Evolutionary conservation across 2,113 vertebrate genomes (phyloP).

Genomic region (Cisticola juncidis): DNA sequence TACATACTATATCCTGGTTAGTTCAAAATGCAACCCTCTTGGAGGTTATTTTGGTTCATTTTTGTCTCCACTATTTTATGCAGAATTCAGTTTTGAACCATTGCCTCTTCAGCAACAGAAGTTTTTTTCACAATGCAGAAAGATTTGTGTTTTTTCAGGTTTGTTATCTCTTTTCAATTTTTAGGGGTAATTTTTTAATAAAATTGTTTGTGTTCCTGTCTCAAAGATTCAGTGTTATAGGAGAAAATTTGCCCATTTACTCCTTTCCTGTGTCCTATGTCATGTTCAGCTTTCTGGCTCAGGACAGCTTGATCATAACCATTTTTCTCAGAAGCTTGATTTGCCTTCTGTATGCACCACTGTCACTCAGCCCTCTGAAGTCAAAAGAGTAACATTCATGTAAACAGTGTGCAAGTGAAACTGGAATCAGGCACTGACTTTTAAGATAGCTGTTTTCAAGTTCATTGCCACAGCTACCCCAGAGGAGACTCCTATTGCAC

Average conservation of each 20-base stretch:
- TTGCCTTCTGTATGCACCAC: background rate
- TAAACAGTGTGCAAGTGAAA: slow-evolving; percentile 26
- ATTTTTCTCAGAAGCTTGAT: background rate
- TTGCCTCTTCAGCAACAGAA: background rate
- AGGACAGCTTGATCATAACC: background rate
- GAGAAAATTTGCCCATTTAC: background rate
- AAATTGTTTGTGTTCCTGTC: background rate
- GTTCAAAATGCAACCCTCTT: background rate
- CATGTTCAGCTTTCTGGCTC: background rate
- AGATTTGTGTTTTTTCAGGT: background rate
- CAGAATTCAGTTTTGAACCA: background rate
- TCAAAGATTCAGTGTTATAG: background rate
- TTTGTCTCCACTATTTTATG: background rate
- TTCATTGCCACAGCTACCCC: slow-evolving; percentile 44
- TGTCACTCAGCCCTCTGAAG: slow-evolving; percentile 10
- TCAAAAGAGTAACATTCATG: background rate
- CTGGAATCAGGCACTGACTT: background rate
- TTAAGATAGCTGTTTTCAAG: slow-evolving; percentile 48
- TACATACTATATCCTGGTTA: background rate
- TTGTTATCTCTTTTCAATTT: background rate
- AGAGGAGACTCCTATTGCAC: background rate
- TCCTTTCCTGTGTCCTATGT: background rate
- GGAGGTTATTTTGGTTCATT: background rate
- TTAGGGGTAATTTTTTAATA: background rate
- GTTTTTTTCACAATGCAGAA: background rate